Evolutionary conservation across 2,797 vertebrate species (phyloP).

Genomic region (Emydoidea blandingii): DNA sequence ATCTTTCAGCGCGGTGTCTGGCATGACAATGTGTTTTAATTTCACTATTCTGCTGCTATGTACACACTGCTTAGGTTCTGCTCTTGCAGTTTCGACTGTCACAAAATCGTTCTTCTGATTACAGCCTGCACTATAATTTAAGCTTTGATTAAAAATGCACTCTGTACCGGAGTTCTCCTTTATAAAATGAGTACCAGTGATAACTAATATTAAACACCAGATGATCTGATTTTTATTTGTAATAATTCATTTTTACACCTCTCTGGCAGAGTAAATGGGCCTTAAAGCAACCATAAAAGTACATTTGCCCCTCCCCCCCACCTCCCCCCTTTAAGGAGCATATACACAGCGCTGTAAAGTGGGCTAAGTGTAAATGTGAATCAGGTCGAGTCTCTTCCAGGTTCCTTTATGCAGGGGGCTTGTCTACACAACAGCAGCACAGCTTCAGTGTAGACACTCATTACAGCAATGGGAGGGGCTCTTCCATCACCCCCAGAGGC

Average conservation of each 20-base stretch:
- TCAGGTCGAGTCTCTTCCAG: background rate
- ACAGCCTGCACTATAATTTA: conserved; percentile 13
- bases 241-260: background rate
- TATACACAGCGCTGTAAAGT: background rate
- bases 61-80: background rate
- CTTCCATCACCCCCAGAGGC: background rate
- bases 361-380: background rate
- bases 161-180: conserved; percentile 1
- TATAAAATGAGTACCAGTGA: background rate
- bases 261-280: background rate
- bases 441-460: background rate
- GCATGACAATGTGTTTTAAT: conserved; percentile 18
- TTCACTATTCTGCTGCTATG: background rate
- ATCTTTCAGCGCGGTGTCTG: background rate
- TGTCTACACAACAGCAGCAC: background rate
- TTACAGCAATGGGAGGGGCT: rapidly evolving
- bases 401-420: background rate
- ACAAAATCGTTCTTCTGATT: conserved; percentile 34
- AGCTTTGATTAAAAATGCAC: conserved; percentile 34
- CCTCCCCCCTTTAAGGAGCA: background rate
- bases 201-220: conserved; percentile 6
- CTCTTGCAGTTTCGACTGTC: background rate
- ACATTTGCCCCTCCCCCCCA: rapidly evolving
- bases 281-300: background rate
- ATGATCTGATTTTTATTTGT: background rate